These are phyloP conservation scores for Istiophorus platypterus DNA, from an alignment of 2,113 vertebrate genomes.

Conservation along the genomic window DNA sequence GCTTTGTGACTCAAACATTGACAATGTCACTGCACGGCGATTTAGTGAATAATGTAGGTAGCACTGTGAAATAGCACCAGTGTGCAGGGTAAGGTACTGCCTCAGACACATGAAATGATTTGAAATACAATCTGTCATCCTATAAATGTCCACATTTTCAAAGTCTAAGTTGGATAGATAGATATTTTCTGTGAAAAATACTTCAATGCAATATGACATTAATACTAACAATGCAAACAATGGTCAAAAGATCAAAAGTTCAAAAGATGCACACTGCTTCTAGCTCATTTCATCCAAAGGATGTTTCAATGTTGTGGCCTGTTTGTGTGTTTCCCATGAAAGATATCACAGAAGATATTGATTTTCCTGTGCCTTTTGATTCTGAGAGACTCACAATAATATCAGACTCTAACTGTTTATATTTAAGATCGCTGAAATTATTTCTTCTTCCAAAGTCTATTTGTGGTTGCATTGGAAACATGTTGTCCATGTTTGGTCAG, in stretches of 20 bases:
- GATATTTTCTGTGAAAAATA: background rate
- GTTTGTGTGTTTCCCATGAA: too few species aligned
- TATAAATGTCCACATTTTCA: background rate
- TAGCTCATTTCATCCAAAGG: background rate
- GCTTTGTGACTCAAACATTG: constrained; percentile 10
- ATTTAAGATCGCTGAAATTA: background rate
- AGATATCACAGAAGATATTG: constrained; percentile 7
- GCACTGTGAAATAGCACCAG: constrained; percentile 1
- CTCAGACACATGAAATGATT: constrained; percentile 19
- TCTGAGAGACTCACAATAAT: background rate
- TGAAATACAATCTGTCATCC: constrained; percentile 22
- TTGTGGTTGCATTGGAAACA: background rate
- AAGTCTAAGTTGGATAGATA: background rate
- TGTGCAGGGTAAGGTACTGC: background rate
- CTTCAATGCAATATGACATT: background rate
- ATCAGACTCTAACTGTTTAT: background rate
- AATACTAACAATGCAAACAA: background rate
- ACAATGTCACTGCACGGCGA: constrained; percentile 8
- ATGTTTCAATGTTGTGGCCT: too few species aligned
- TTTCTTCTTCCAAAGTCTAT: background rate
- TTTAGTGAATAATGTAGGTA: constrained; percentile 40
- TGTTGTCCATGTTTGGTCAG: background rate
- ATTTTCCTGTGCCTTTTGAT: constrained; percentile 14
- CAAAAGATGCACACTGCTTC: background rate
- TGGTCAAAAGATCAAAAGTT: too few species aligned